Percentiles rank a stretch among this genome's conserved stretches.
Conservation (phyloP, 1,140 invertebrate species). For the Musca domestica region DNA sequence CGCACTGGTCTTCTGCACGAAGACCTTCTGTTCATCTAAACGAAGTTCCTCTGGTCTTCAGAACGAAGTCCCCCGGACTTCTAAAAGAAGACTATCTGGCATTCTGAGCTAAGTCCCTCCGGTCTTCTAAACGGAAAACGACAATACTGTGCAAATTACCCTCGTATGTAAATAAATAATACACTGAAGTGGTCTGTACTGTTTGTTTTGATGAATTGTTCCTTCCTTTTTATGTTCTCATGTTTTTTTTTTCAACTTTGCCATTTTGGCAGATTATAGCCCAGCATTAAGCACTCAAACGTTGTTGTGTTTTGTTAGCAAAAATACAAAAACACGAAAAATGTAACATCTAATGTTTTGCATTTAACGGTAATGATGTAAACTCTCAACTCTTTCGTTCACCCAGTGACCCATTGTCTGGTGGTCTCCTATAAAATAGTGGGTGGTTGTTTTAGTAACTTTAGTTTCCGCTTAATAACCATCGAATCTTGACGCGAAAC, state of each 20-base stretch:
- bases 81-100: no score
- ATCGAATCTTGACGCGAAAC: no score
- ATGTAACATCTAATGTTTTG: not conserved
- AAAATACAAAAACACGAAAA: not conserved
- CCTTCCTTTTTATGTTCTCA: not conserved
- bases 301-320: not conserved
- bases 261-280: not conserved
- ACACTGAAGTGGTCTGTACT: not conserved
- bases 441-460: not conserved
- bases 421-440: no score
- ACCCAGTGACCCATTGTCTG: no score
- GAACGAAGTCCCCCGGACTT: no score
- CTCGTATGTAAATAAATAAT: no score
- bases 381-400: not conserved
- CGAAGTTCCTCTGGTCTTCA: no score
- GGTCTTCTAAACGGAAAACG: no score
- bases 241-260: constrained; percentile 3
- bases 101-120: no score
- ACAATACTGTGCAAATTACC: no score
- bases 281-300: constrained; percentile 10
- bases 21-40: no score
- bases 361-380: constrained; percentile 19
- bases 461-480: not conserved
- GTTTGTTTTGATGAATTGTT: constrained; percentile 14
- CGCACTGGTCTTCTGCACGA: no score